Base-by-base conservation (phyloP, 2,113 vertebrate species). In the Casuarius casuarius region DNA sequence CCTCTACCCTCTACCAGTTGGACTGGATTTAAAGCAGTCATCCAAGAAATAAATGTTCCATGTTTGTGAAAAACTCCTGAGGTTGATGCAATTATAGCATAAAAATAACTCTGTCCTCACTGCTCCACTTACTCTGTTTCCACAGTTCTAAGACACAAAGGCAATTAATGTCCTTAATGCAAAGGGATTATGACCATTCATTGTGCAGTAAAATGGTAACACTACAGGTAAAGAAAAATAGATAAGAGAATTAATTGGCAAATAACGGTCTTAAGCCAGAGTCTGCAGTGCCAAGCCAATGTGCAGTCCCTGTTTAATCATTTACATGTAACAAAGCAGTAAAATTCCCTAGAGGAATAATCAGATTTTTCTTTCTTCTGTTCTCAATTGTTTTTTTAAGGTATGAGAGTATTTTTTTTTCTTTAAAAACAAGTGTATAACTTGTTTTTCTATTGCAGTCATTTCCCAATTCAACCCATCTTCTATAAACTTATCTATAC, bases 191-290 rank as follows among this genome's bases (percentile, higher is more conserved):
- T 23, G 35, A 84, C 12, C 6, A 61, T 44, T 65, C 29, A 81
- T 87, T 31, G 48, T 66, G 33, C 58, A 87, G 89, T 58, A 84
- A 84, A 92, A 92, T 51, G 80, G 31, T 5, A 62, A 56, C 10
- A 22, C 23, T 52, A 38, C 2, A 61, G 29, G 51, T 77, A 70
- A 80, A 87, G 28, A 85, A 88, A 94, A 90, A 68, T 7, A 89
- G 46, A 0, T 59, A 74, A 90, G 76, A 89, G 5, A 95, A 96
- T 72, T 92, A 94, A 88, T 54, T 94, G 66, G 48, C 66, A 96
- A 94, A 84, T 95, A 96, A 92, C 12, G 15, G 89, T 96, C 44
- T 89, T 82, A 87, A 96, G 86, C n/a, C 42, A 92, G 42, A 94
- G n/a, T 62, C 70, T 61, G 58, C 89, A 92, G 83, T 82, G 66